Evolutionary conservation across 2,797 vertebrate genomes (phyloP).

Genomic region (Moxostoma hubbsi): DNA sequence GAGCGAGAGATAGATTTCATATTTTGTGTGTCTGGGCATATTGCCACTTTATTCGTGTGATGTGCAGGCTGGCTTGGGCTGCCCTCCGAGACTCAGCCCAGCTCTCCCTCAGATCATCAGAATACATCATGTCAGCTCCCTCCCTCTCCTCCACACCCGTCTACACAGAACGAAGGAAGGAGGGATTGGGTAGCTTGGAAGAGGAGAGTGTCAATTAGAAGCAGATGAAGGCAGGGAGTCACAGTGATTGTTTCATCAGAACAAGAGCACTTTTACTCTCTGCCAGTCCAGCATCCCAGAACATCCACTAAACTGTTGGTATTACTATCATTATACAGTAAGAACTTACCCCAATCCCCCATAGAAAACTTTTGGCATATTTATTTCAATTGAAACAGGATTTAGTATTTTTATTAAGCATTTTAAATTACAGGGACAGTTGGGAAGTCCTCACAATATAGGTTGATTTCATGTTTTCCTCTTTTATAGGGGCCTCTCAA

Average conservation of each 20-base stretch:
- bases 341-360: too few relatives aligned
- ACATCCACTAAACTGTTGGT: background rate
- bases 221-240: constrained; percentile 60
- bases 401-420: too few relatives aligned
- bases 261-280: constrained; percentile 30
- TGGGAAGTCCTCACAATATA: too few relatives aligned
- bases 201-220: constrained; percentile 62
- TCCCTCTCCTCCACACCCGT: constrained; percentile 40
- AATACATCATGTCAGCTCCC: constrained; percentile 40
- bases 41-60: background rate
- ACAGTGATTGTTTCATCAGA: constrained; percentile 46
- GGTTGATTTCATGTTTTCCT: too few relatives aligned
- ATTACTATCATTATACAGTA: too few relatives aligned
- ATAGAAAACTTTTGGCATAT: too few relatives aligned
- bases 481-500: too few relatives aligned
- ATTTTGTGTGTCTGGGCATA: background rate
- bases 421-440: too few relatives aligned
- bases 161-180: constrained; percentile 4
- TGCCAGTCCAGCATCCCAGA: background rate
- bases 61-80: background rate
- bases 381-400: too few relatives aligned
- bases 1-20: too few relatives aligned
- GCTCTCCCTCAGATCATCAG: constrained; percentile 31
- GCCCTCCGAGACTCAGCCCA: constrained; percentile 1
- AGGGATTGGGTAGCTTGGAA: constrained; percentile 30